Evolutionary conservation across 2,888 invertebrate species (phyloP), one percentile per base, ranked within the genome.

Genomic region (Leucozona laternaria): DNA sequence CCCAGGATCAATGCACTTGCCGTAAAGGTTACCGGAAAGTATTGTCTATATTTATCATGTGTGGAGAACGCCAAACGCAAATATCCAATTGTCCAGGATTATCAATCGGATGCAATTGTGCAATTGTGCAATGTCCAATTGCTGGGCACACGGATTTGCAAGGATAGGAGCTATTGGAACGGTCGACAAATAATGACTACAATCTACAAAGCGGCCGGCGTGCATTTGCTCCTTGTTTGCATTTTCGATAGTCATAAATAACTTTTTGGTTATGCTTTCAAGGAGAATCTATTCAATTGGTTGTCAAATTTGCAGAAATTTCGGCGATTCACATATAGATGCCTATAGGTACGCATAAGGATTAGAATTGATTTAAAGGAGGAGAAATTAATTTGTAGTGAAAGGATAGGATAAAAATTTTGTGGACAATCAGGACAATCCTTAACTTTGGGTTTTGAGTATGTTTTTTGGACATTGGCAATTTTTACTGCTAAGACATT

Each of bases 201-300:
- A 58, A 58, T 58, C 37, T 45, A 34, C 71, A 71, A 83, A 73
- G 25, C n/a, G n/a, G n/a, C n/a, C n/a, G n/a, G n/a, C 75, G 70
- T 64, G 76, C 72, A 80, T 66, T 84, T 80, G 76, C 15, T 71
- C 45, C 71, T 62, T 85, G 80, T 85, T 80, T 85, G 84, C 84
- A 80, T 85, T 72, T 55, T 64, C 66, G 80, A 77, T 85, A 85
- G 71, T 80, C 84, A 80, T 85, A 85, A 80, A 85, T 85, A 80
- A 80, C 60, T 13, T 60, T 48, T 43, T 71, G 64, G 34, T 50
- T 53, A 37, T 76, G 64, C 58, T 84, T 84, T 55, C 71, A 79
- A 58, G 66, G 62, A 17, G 55, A 73, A 73, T 62, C 48, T 75
- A 70, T 79, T 55, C 75, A 79, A 75, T 68, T 79, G 83, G 22